Percentiles rank a stretch among this genome's conserved stretches.
Conservation (phyloP, 2,888 invertebrate genomes). For the Eupeodes latifasciatus region DNA sequence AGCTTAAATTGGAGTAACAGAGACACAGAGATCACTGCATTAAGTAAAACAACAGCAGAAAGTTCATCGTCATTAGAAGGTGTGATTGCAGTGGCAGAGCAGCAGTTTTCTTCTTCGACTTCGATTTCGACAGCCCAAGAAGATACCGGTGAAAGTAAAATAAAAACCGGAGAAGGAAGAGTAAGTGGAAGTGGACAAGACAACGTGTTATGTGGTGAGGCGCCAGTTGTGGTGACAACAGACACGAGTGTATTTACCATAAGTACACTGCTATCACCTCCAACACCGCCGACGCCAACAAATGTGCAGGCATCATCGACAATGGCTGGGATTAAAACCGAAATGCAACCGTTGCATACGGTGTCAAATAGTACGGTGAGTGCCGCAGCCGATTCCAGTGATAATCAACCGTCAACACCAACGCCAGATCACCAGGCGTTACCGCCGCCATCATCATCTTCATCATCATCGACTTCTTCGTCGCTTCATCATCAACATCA, state of each 20-base stretch:
- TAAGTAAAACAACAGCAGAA: background rate
- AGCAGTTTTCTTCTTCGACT: slow-evolving; percentile 35
- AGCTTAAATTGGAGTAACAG: slow-evolving; percentile 60
- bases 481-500: slow-evolving; percentile 78
- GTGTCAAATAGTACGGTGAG: slow-evolving; percentile 85
- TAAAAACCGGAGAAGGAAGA: background rate
- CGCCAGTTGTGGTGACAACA: slow-evolving; percentile 27
- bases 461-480: slow-evolving; percentile 84
- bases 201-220: slow-evolving; percentile 37
- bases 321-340: slow-evolving; percentile 81
- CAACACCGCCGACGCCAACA: slow-evolving; percentile 41
- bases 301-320: slow-evolving; percentile 57
- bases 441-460: slow-evolving; percentile 66
- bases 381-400: slow-evolving; percentile 91
- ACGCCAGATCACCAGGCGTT: slow-evolving; percentile 80
- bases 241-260: slow-evolving; percentile 51
- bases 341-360: slow-evolving; percentile 83
- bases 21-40: slow-evolving; percentile 2
- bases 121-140: slow-evolving; percentile 11
- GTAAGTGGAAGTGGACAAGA: background rate
- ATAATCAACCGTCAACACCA: slow-evolving; percentile 85
- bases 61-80: slow-evolving; percentile 26
- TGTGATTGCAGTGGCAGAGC: slow-evolving; percentile 28
- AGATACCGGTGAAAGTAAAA: slow-evolving; percentile 50
- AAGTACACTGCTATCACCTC: slow-evolving; percentile 30